These are phyloP conservation scores for Pteromalus puparum DNA, from an alignment of 1,140 invertebrate genomes.

Conservation along the genomic window DNA sequence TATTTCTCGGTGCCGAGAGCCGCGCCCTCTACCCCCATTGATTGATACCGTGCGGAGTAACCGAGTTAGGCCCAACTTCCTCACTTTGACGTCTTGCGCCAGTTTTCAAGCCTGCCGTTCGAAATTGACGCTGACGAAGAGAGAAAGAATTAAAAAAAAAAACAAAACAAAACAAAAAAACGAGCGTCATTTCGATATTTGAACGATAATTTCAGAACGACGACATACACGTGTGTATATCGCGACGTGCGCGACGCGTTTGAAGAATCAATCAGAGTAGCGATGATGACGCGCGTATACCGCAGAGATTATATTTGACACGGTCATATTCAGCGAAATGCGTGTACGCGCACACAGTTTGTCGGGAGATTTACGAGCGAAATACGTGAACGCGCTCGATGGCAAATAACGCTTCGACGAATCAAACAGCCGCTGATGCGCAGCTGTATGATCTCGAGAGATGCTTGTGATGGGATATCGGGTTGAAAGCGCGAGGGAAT, in stretches of 20 bases:
- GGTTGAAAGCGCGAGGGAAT: not conserved
- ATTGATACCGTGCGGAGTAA: slow-evolving; percentile 41
- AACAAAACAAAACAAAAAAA: not conserved
- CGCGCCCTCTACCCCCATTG: slow-evolving; percentile 3
- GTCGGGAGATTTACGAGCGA: slow-evolving; percentile 13
- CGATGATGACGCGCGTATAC: not conserved
- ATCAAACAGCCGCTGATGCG: slow-evolving; percentile 9
- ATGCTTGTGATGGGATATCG: not conserved
- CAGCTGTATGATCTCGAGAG: not conserved
- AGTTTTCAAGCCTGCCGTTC: not conserved
- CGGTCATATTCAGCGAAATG: slow-evolving; percentile 2
- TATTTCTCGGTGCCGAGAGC: slow-evolving; percentile 32
- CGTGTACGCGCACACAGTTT: too few relatives aligned
- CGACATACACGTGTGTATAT: not conserved
- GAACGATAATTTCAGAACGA: not conserved
- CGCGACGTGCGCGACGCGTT: not conserved
- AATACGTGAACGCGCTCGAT: not conserved
- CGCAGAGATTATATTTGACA: slow-evolving; percentile 33
- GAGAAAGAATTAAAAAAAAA: not conserved
- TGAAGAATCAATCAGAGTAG: slow-evolving; percentile 21
- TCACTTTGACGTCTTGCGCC: slow-evolving; percentile 34
- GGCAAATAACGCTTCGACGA: slow-evolving; percentile 9
- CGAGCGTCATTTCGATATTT: not conserved
- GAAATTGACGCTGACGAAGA: not conserved
- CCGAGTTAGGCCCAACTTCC: slow-evolving; percentile 39